Evolutionary conservation across 2,888 invertebrate genomes (phyloP), one percentile per base, ranked within the genome.

Genomic region (Cataglyphis livida): DNA sequence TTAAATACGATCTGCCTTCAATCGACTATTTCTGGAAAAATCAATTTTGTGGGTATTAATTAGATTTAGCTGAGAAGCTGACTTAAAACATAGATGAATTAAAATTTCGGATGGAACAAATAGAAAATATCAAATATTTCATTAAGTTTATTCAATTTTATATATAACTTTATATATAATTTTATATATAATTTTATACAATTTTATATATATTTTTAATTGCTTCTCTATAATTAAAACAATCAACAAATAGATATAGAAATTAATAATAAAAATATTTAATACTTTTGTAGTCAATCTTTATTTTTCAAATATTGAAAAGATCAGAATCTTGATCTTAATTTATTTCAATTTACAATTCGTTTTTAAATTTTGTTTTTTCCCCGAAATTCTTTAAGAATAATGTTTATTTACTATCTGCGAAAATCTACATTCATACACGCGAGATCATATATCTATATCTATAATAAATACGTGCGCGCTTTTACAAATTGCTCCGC

Each of bases 1-100:
- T 54, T 66, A 66, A 66, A 65, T 76, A 28, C 21, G 18, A 51
- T n/a, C 65, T 38, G 44, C 4, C n/a, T 38, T 41, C 15, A 28
- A 5, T 5, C 12, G 38, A 28, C 75, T 76, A 76, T 76, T 76
- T 57, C 54, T n/a, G n/a, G 54, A 57, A 66, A 76, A 76, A 76
- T 76, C 76, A 28, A 76, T 76, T 28, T 15, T 28, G n/a, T n/a
- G 9, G 21, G n/a, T 57, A 41, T 4, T n/a, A 57, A 66, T 38
- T 38, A 21, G 21, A 62, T 74, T 32, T 25, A 62, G 12, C 35
- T 32, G 6, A 74, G 32, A 48, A 44, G 21, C 21, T 21, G 28
- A 7, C 3, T 32, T 48, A 32, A 74, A 32, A 48, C 3, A 9
- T n/a, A 32, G 15, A 18, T 48, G 28, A 62, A 35, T 35, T 48